A percentile compares a stretch with the other conserved stretches of the same genome.
These are phyloP conservation scores for Coilia nasus DNA, from an alignment of 2,797 vertebrate genomes.

Conservation along the genomic window DNA sequence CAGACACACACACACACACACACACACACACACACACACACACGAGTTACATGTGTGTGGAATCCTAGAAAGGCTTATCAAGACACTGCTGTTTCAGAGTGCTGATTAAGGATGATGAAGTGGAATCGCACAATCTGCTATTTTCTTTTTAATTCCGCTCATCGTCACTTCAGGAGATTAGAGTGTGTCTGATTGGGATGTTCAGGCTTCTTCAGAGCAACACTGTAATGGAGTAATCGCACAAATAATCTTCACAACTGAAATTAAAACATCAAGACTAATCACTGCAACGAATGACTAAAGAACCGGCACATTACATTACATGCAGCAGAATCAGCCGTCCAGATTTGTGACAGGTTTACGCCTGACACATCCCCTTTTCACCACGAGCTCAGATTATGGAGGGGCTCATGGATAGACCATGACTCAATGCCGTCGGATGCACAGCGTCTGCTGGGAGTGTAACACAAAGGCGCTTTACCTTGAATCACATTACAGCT, in stretches of 20 bases:
- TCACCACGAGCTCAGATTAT: neutral
- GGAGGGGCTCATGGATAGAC: neutral
- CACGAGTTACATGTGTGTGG: neutral
- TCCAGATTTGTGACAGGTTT: neutral
- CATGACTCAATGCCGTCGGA: neutral
- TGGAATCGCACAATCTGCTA: conserved; percentile 5
- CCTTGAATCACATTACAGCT: conserved; percentile 60
- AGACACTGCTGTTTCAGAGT: neutral
- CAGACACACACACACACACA: too few species aligned
- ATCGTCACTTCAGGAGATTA: neutral
- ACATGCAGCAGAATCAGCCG: neutral
- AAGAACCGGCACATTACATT: neutral
- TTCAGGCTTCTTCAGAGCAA: neutral
- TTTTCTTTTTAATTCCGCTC: neutral
- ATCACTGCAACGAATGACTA: neutral
- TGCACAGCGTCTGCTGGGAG: conserved; percentile 51
- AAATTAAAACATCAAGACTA: conserved; percentile 1
- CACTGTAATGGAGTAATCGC: neutral
- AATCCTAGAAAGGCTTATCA: conserved; percentile 22
- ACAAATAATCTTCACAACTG: conserved; percentile 10
- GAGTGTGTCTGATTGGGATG: conserved; percentile 4
- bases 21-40: too few species aligned
- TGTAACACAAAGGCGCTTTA: conserved; percentile 59
- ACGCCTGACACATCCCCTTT: neutral
- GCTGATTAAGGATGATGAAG: neutral